phyloP scores from a whole-genome alignment of 2,797 vertebrate species.

The Podarcis lilfordi region DNA sequence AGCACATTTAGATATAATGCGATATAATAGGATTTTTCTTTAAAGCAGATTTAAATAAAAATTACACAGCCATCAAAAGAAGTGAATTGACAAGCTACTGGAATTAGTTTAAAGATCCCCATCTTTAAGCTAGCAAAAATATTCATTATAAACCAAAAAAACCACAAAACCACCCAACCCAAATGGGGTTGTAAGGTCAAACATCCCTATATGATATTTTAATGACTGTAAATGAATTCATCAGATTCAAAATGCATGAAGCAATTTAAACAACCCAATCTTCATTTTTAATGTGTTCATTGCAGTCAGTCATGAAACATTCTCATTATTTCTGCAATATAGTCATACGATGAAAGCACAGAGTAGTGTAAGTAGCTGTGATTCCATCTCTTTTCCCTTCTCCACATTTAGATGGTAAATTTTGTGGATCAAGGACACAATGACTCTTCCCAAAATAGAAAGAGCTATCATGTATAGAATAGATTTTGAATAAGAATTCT shows the following conservation, averaged over 20 bases:
- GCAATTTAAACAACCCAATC: constrained; percentile 49
- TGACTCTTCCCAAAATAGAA: constrained; percentile 27
- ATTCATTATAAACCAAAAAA: constrained; percentile 26
- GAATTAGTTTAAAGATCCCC: constrained; percentile 40
- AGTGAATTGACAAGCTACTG: neutral
- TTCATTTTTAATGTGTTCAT: constrained; percentile 57
- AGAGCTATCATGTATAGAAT: neutral
- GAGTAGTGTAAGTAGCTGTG: constrained; percentile 43
- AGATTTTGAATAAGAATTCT: neutral
- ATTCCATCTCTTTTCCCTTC: constrained; percentile 29
- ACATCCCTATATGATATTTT: constrained; percentile 17
- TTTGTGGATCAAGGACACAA: constrained; percentile 28
- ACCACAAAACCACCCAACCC: neutral
- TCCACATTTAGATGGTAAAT: constrained; percentile 34
- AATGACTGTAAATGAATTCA: constrained; percentile 43
- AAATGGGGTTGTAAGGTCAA: constrained; percentile 36
- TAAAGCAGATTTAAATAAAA: constrained; percentile 52
- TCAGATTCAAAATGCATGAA: constrained; percentile 45
- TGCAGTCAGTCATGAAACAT: constrained; percentile 46
- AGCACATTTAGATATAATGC: constrained; percentile 39
- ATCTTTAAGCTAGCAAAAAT: constrained; percentile 36
- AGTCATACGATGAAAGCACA: constrained; percentile 23
- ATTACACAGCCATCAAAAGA: constrained; percentile 16
- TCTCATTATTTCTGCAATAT: constrained; percentile 53
- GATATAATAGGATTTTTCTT: constrained; percentile 55